phyloP scores from a whole-genome alignment of 2,888 invertebrate species.

The Hecatera dysodea region DNA sequence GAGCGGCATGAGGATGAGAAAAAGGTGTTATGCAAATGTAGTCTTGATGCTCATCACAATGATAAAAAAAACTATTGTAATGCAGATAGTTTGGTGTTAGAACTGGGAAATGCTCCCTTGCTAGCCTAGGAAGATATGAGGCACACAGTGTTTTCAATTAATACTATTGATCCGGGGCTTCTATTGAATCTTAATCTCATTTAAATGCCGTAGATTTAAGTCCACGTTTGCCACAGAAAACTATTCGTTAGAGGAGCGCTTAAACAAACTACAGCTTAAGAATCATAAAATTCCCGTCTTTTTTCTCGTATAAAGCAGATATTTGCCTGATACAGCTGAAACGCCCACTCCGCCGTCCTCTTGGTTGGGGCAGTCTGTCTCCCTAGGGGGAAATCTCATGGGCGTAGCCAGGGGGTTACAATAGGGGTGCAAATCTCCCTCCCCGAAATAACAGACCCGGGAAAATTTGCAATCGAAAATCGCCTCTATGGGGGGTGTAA shows the following conservation, averaged over 20 bases:
- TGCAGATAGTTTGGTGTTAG: neutral
- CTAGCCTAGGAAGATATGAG: neutral
- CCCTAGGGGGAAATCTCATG: slow-evolving; percentile 56
- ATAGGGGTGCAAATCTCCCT: slow-evolving; percentile 49
- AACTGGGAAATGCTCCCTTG: neutral
- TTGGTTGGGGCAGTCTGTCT: slow-evolving; percentile 42
- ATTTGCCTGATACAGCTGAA: slow-evolving; percentile 19
- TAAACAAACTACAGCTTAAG: neutral
- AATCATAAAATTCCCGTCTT: neutral
- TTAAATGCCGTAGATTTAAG: neutral
- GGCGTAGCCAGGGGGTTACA: slow-evolving; percentile 50
- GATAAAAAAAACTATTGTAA: slow-evolving; percentile 3
- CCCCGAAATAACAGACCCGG: slow-evolving; percentile 40
- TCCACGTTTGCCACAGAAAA: neutral
- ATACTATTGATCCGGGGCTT: neutral
- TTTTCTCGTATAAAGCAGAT: slow-evolving; percentile 20
- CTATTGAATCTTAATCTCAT: neutral
- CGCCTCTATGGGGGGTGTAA: slow-evolving; percentile 13
- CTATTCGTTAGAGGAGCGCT: no score
- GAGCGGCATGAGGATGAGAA: slow-evolving; percentile 15
- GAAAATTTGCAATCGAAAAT: slow-evolving; percentile 41
- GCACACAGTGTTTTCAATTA: neutral
- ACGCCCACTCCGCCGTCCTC: slow-evolving; percentile 40
- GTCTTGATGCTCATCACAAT: neutral
- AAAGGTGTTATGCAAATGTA: slow-evolving; percentile 32